Evolutionary conservation across 2,797 vertebrate genomes (phyloP).

Genomic region (Notamacropus eugenii): DNA sequence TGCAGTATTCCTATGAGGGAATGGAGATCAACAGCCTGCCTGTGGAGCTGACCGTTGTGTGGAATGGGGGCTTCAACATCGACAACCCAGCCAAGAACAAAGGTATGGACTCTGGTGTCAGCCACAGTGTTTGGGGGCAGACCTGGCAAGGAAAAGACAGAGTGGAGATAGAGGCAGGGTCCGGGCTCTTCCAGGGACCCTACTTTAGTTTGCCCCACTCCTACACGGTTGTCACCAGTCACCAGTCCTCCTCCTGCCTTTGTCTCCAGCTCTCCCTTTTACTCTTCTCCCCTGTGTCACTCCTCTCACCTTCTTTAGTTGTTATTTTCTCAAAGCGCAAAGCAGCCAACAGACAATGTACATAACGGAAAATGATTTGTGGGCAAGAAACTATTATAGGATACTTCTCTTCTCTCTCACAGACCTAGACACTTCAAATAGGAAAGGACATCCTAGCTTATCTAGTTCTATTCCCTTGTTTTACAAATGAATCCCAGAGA

Average conservation of each 20-base stretch:
- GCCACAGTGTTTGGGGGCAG: conserved; percentile 27
- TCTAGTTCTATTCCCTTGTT: background rate
- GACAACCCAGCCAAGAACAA: conserved; percentile 98
- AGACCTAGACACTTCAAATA: background rate
- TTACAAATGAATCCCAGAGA: background rate
- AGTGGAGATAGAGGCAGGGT: background rate
- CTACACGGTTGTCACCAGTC: background rate
- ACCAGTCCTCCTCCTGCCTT: background rate
- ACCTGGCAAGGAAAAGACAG: rapidly evolving
- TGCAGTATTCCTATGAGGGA: conserved; percentile 96
- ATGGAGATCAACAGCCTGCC: conserved; percentile 98
- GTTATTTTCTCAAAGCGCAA: background rate
- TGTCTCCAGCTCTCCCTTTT: background rate
- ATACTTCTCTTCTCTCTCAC: background rate
- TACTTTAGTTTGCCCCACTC: background rate
- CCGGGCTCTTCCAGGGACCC: background rate
- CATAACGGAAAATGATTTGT: background rate
- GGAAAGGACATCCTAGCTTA: background rate
- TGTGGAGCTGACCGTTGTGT: conserved; percentile 96
- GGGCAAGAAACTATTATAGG: background rate
- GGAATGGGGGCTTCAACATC: conserved; percentile 99
- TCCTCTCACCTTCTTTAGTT: background rate
- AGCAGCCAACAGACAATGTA: background rate
- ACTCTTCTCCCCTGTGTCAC: background rate
- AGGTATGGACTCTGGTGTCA: conserved; percentile 87